Percentiles rank a stretch among this genome's conserved stretches.
These are phyloP conservation scores for Gari tellinella DNA, from an alignment of 2,888 invertebrate genomes.

Conservation along the genomic window DNA sequence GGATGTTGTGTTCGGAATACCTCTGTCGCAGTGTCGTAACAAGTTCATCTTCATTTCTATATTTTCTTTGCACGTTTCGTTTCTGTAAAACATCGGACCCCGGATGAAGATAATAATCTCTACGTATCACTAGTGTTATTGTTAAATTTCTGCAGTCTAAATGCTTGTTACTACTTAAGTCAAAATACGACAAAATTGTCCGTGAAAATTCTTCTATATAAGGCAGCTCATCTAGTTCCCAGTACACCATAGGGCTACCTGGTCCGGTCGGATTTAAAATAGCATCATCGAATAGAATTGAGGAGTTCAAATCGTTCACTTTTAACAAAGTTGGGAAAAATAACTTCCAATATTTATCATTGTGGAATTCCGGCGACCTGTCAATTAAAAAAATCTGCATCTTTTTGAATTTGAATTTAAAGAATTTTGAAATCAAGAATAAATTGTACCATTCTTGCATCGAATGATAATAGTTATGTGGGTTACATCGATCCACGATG, in stretches of 20 bases:
- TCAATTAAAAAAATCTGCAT: conserved; percentile 41
- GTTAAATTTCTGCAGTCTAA: conserved; percentile 34
- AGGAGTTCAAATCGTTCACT: conserved; percentile 19
- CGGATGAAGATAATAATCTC: conserved; percentile 47
- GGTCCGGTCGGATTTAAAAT: conserved; percentile 53
- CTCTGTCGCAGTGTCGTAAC: conserved; percentile 23
- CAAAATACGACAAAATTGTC: conserved; percentile 28
- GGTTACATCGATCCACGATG: conserved; percentile 42
- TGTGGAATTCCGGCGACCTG: conserved; percentile 34
- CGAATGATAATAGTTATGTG: conserved; percentile 54
- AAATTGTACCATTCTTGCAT: conserved; percentile 60
- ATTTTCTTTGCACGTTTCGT: conserved; percentile 48
- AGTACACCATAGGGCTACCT: conserved; percentile 48
- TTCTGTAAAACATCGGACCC: conserved; percentile 11
- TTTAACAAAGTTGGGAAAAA: conserved; percentile 31
- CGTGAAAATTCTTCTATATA: conserved; percentile 44
- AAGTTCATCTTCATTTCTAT: conserved; percentile 48
- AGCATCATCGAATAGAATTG: conserved; percentile 26
- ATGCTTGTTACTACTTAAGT: conserved; percentile 20
- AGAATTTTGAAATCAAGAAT: conserved; percentile 35
- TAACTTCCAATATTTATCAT: conserved; percentile 43
- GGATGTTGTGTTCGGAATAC: conserved; percentile 32
- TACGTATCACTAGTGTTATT: conserved; percentile 28
- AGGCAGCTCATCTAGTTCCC: conserved; percentile 19
- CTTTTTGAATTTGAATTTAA: conserved; percentile 25